Evolutionary conservation across 2,797 vertebrate genomes (phyloP).

Genomic region (Oreortyx pictus): DNA sequence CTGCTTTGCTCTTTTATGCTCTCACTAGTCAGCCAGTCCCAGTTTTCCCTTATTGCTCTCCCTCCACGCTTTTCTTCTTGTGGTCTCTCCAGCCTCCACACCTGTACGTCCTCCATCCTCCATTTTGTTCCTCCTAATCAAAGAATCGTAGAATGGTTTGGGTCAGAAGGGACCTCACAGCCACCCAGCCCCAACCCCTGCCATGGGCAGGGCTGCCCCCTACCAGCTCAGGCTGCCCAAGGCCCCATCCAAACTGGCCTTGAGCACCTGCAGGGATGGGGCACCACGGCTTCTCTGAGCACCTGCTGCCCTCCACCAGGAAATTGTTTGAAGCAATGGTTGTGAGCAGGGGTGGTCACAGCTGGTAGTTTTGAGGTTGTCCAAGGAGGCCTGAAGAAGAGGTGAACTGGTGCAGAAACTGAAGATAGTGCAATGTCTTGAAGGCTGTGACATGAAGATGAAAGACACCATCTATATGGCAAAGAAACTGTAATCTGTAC

Average conservation of each 20-base stretch:
- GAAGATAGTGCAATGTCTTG: background rate
- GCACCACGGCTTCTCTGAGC: background rate
- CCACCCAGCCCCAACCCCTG: background rate
- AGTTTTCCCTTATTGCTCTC: background rate
- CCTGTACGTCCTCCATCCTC: fast-evolving
- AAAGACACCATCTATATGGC: background rate
- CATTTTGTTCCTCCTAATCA: background rate
- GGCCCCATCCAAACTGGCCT: background rate
- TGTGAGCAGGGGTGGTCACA: background rate
- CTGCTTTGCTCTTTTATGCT: constrained; percentile 6
- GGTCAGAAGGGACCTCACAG: background rate
- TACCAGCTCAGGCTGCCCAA: background rate
- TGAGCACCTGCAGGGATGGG: background rate
- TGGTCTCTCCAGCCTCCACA: background rate
- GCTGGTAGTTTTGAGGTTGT: background rate
- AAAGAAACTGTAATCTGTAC: background rate
- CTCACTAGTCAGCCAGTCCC: background rate
- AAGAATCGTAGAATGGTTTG: background rate
- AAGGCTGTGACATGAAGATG: fast-evolving
- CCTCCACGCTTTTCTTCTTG: background rate
- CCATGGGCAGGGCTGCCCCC: no score
- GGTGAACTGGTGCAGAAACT: background rate
- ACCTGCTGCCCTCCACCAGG: background rate
- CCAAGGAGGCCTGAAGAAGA: background rate
- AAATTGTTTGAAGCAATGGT: background rate